Evolutionary conservation across 2,797 vertebrate genomes (phyloP), one percentile per base, ranked within the genome.

Genomic region (Liparis tanakae): DNA sequence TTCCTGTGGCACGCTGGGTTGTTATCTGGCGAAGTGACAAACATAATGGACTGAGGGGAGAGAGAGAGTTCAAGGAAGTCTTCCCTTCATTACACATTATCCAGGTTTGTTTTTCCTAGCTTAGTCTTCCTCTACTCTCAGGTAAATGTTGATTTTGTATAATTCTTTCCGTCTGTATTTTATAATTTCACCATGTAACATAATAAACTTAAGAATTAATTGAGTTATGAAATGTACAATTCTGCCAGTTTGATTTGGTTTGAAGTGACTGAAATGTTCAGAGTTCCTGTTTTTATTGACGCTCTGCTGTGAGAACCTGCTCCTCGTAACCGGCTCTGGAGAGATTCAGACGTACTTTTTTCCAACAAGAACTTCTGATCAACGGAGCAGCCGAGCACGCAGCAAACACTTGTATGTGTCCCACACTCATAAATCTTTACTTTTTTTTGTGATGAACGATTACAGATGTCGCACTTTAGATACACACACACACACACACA

Each of bases 311-410:
- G 57, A 36, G 78, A 85, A 63, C 37, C 22, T 59, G 43, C 61
- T 39, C 50, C 30, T 15, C 17, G 22, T 46, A n/a, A 20, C 17
- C 46, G 7, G 62, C 53, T 76, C 50, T 55, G 70, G 66, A 50
- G 34, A 39, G 18, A 39, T 41, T 78, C 46, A 18, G 48, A 48
- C 51, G 43, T 43, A 46, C 44, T 46, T 67, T 36, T 80, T 61
- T 86, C 82, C 76, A 79, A 78, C 17, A 25, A 78, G 78, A 86
- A 77, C 76, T 34, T 48, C 36, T 25, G 67, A 78, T 85, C 39
- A 73, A 65, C 51, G 59, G 67, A 60, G 50, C 0, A 72, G 77
- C 53, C n/a, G 5, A 7, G 46, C 67, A 65, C 50, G 34, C 0
- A 66, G 77, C 36, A 25, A 7, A 10, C 69, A 70, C 71, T 61